Conservation (phyloP, 2,888 invertebrate species). For the Alloscopus bannaensis region DNA sequence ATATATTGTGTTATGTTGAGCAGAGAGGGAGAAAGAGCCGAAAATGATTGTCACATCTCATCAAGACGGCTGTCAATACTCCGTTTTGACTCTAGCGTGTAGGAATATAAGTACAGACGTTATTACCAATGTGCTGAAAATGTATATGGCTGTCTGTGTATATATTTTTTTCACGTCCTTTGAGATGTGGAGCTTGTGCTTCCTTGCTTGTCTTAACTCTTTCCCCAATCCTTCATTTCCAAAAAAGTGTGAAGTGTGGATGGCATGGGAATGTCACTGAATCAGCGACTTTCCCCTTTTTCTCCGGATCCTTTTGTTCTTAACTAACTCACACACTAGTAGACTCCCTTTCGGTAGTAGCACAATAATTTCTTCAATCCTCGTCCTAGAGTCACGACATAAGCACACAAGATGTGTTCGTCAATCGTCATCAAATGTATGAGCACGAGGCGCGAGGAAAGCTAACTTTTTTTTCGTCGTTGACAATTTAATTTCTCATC, state of each 20-base stretch:
- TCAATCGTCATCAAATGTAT: not conserved
- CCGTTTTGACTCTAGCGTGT: not conserved
- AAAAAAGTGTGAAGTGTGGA: too few relatives aligned
- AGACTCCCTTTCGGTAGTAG: not conserved
- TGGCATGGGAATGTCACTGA: too few relatives aligned
- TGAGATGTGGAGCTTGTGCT: too few relatives aligned
- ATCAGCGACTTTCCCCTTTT: not conserved
- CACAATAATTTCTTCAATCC: not conserved
- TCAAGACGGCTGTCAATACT: not conserved
- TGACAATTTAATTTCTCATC: conserved; percentile 55
- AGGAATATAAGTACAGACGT: not conserved
- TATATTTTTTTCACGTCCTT: too few relatives aligned
- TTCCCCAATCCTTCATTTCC: too few relatives aligned
- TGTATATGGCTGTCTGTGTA: not conserved
- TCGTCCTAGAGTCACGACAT: not conserved
- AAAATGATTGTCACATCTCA: conserved; percentile 17
- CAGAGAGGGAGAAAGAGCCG: too few relatives aligned
- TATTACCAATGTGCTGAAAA: not conserved
- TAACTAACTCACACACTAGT: not conserved
- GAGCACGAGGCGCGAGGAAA: not conserved
- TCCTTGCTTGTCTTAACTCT: too few relatives aligned
- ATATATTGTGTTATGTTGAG: conserved; percentile 11
- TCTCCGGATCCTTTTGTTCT: not conserved
- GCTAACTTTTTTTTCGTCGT: conserved; percentile 22
- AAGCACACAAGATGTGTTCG: not conserved